Percentiles rank a stretch among this genome's conserved stretches.
Evolutionary conservation across 2,113 vertebrate genomes (phyloP).

Genomic region (Chauna torquata): DNA sequence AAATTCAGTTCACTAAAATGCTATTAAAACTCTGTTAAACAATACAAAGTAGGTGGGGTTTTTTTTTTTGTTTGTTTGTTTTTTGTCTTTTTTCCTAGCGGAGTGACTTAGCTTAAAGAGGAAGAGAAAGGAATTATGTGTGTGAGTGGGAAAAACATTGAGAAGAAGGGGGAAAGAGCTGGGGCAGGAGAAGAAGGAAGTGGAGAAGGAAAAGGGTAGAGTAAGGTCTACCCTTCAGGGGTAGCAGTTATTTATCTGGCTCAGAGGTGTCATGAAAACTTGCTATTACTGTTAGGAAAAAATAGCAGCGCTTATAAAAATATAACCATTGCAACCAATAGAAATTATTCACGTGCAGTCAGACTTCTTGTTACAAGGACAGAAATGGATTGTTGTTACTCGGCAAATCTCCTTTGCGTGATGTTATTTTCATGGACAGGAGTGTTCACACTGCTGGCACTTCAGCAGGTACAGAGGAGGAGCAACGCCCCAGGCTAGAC

Average conservation of each 20-base stretch:
- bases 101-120: not conserved
- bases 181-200: not conserved
- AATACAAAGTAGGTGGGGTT: not conserved
- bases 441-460: not conserved
- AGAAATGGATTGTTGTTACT: not conserved
- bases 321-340: not conserved
- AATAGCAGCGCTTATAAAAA: not conserved
- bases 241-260: not conserved
- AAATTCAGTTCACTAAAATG: not conserved
- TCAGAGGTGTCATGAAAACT: not conserved
- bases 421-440: not conserved
- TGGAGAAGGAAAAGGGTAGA: not conserved
- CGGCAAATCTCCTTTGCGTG: not conserved
- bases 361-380: not conserved
- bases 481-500: not conserved
- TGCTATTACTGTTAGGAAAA: not conserved
- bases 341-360: not conserved
- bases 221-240: not conserved
- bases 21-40: not conserved
- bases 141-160: not conserved
- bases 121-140: not conserved
- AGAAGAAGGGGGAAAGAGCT: not conserved
- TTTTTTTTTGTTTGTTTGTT: too few species aligned
- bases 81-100: accelerated
- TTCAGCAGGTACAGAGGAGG: not conserved